Evolutionary conservation across 1,140 invertebrate genomes (phyloP).

Genomic region (Sweltsa coloradensis): DNA sequence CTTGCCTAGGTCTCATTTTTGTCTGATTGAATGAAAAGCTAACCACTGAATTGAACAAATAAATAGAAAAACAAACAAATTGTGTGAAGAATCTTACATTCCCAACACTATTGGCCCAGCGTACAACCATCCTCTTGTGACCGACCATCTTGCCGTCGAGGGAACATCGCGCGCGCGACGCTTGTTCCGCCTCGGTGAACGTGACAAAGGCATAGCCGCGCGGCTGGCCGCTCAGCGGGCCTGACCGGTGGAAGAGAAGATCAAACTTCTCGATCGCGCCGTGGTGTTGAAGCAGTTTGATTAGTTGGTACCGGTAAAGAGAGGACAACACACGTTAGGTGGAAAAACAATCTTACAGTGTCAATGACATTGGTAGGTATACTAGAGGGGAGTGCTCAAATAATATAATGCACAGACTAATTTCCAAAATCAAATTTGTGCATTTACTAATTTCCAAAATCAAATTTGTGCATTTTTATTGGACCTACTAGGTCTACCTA

Average conservation of each 20-base stretch:
- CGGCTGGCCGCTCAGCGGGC: conserved; percentile 74
- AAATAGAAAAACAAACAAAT: no score
- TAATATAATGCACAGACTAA: no score
- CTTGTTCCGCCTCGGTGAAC: conserved; percentile 50
- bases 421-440: no score
- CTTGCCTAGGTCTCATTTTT: no score
- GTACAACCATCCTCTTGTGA: conserved; percentile 61
- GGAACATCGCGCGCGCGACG: conserved; percentile 47
- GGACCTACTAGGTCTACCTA: no score
- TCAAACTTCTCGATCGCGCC: conserved; percentile 88
- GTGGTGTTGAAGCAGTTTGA: conserved; percentile 89
- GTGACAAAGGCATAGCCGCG: conserved; percentile 90
- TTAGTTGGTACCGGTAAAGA: conserved; percentile 75
- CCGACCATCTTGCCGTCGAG: conserved; percentile 65
- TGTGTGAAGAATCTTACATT: no score
- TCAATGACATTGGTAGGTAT: no score
- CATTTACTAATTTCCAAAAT: no score
- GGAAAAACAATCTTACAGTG: conserved; percentile 5
- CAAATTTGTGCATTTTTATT: no score
- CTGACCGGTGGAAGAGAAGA: conserved; percentile 81
- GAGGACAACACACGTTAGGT: conserved; percentile 9
- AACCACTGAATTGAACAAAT: no score
- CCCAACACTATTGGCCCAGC: conserved; percentile 64
- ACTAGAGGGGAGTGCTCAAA: no score
- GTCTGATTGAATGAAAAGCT: no score